Base-by-base conservation (phyloP, 2,888 invertebrate species). In the Agonopterix subpropinquella region DNA sequence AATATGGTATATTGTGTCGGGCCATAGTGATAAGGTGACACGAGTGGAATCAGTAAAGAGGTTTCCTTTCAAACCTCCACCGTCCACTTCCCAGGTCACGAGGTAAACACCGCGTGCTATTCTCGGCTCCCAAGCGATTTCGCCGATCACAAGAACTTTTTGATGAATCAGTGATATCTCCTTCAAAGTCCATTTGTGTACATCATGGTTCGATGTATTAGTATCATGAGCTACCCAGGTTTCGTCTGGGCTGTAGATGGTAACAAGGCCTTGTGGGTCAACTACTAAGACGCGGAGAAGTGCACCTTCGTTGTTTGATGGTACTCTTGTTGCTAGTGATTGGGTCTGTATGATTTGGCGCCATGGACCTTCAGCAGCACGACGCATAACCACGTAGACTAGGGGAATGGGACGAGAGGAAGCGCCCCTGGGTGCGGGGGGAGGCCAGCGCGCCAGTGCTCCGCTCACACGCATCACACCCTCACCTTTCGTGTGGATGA, bases 31-130 rank as follows among this genome's bases (percentile, higher is more conserved):
- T 59, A 95, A 80, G 48, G 94, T 94, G 54, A 95, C 94, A 65
- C 92, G 91, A 51, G 94, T 94, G 47, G 94, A 93, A 77, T 95
- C 94, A 42, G 95, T 95, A 79, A 94, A 93, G 57, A 95, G 89
- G 80, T 95, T 94, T 57, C 95, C 95, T 81, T 93, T 94, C 53
- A 95, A 86, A 56, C 94, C 94, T 60, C 94, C 94, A 51, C 94
- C 94, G 67, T 93, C 93, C 49, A 95, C 93, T 89, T 95, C 95
- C 95, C 95, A 95, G 54, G 94, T 94, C 47, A 95, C 94, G 67
- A 95, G 89, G 80, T 94, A 95, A 52, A 94, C 92, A 28, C 91
- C 92, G 47, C 90, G 90, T 49, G 83, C 89, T 68, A 91, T 89
- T 78, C 91, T 91, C 8, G 92, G 91, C 63, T 92, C 92, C 93